phyloP scores from a whole-genome alignment of 2,888 invertebrate genomes.

The Ferdinandea cuprea region DNA sequence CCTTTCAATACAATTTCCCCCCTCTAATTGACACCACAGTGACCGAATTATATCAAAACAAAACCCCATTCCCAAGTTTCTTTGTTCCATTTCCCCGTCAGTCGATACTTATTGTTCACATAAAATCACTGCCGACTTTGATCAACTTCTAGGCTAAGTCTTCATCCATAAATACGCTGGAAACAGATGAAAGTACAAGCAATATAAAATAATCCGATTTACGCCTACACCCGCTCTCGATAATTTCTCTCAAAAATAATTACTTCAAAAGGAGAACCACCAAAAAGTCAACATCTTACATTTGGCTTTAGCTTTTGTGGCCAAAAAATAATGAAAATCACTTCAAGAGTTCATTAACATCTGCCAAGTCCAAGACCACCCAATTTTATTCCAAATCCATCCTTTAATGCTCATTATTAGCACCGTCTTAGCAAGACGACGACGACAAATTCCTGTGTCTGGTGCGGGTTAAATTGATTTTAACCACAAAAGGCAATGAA shows the following conservation, averaged over 20 bases:
- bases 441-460: neutral
- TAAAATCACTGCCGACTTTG: too few species aligned
- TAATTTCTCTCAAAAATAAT: neutral
- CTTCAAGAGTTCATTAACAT: conserved; percentile 19
- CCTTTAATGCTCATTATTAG: conserved; percentile 1
- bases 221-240: too few species aligned
- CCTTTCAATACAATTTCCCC: too few species aligned
- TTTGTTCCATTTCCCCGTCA: too few species aligned
- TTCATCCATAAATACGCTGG: too few species aligned
- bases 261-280: neutral
- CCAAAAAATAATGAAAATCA: conserved; percentile 3
- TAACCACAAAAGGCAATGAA: conserved; percentile 16
- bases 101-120: too few species aligned
- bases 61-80: neutral
- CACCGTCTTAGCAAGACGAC: neutral
- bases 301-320: too few species aligned
- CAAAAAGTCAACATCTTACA: neutral
- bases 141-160: too few species aligned
- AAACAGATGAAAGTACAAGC: too few species aligned
- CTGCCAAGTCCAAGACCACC: conserved; percentile 5
- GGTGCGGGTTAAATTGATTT: neutral
- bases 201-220: too few species aligned
- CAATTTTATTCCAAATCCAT: neutral
- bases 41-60: too few species aligned
- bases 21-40: too few species aligned